Percentiles rank a stretch among this genome's conserved stretches.
These are phyloP conservation scores for Brachyhypopomus occidentalis DNA, from an alignment of 2,113 vertebrate species.

Conservation along the genomic window DNA sequence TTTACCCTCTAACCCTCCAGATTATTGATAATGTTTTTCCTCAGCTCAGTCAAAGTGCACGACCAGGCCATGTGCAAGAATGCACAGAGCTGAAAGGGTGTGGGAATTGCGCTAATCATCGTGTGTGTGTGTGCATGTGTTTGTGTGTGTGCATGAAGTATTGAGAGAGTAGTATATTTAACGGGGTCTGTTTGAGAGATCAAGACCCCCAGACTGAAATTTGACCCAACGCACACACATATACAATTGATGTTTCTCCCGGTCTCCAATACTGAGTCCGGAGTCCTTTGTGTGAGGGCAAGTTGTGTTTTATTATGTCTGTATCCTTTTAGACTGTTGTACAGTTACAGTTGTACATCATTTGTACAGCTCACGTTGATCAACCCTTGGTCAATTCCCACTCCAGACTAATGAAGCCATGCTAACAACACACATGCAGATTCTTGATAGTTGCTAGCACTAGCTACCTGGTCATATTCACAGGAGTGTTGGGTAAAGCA, in stretches of 20 bases:
- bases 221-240: not conserved
- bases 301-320: not conserved
- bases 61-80: no score
- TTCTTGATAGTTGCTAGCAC: no score
- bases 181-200: conserved; percentile 37
- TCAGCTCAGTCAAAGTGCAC: no score
- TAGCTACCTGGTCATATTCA: no score
- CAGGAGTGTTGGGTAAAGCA: no score
- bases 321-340: not conserved
- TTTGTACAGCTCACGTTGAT: not conserved
- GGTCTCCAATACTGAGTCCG: not conserved
- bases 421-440: no score
- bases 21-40: no score
- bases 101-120: not conserved
- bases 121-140: no score
- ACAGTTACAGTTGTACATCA: not conserved
- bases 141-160: not conserved
- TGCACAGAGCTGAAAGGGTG: not conserved
- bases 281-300: not conserved
- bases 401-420: no score
- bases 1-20: no score
- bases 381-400: not conserved
- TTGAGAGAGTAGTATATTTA: not conserved
- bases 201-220: conserved; percentile 13
- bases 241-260: not conserved